phyloP scores from a whole-genome alignment of 2,888 invertebrate genomes.

The Autographa pulchrina region DNA sequence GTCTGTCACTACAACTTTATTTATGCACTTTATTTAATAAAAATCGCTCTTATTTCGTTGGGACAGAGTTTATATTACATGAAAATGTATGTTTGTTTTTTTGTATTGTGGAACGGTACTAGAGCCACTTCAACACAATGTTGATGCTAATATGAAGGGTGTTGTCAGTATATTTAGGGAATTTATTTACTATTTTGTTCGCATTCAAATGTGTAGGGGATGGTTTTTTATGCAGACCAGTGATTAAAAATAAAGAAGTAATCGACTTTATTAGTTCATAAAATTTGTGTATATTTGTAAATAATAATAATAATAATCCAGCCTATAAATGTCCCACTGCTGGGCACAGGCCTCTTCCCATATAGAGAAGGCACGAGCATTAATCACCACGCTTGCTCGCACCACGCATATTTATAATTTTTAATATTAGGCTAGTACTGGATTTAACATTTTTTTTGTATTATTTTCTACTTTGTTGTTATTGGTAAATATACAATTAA shows the following conservation, averaged over 20 bases:
- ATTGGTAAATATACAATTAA: no score
- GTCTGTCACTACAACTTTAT: slow-evolving; percentile 42
- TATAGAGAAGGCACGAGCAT: no score
- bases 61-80: slow-evolving; percentile 29
- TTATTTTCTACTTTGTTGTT: no score
- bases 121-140: slow-evolving; percentile 73
- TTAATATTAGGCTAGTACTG: no score
- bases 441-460: no score
- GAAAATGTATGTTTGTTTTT: slow-evolving; percentile 51
- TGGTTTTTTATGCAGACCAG: background rate
- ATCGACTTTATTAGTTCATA: no score
- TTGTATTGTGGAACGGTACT: slow-evolving; percentile 76
- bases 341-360: no score
- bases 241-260: background rate
- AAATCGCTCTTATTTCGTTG: slow-evolving; percentile 46
- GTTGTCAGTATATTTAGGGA: slow-evolving; percentile 62
- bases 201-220: slow-evolving; percentile 13
- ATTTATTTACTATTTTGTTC: slow-evolving; percentile 52
- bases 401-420: no score
- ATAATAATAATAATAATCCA: no score
- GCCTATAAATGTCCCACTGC: no score
- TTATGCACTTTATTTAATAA: slow-evolving; percentile 20
- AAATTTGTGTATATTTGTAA: no score
- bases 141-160: slow-evolving; percentile 80
- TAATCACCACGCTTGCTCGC: no score